Evolutionary conservation across 2,113 vertebrate species (phyloP).

Genomic region (Larimichthys polyactis): DNA sequence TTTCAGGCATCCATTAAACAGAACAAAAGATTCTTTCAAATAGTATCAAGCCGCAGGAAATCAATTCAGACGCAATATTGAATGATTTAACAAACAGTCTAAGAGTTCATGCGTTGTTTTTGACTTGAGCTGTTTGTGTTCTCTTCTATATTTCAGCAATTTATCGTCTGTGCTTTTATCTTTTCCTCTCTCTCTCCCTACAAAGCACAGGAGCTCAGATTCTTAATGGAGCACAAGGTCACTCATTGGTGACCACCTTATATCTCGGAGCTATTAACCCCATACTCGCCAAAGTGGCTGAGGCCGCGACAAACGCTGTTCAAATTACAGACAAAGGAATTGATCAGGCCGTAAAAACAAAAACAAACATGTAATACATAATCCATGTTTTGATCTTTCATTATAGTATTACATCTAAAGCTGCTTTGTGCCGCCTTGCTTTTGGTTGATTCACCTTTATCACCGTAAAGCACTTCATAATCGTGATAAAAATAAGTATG

Average conservation of each 20-base stretch:
- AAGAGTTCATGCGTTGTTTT: not conserved
- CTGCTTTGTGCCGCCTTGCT: not conserved
- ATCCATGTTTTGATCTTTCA: not conserved
- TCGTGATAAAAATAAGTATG: conserved; percentile 4
- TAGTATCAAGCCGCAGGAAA: conserved; percentile 9
- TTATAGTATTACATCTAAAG: not conserved
- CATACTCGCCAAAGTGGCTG: not conserved
- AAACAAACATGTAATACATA: not conserved
- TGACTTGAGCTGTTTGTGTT: not conserved
- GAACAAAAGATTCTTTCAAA: conserved; percentile 39
- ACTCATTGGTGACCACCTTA: not conserved
- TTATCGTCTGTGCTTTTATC: conserved; percentile 7
- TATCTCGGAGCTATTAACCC: conserved; percentile 14
- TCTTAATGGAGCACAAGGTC: conserved; percentile 25
- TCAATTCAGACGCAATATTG: not conserved
- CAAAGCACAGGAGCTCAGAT: not conserved
- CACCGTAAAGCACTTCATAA: not conserved
- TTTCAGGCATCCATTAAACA: conserved; percentile 30
- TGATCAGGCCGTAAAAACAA: not conserved
- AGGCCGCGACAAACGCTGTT: not conserved
- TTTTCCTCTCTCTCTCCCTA: not conserved
- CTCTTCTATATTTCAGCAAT: not conserved
- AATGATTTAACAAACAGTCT: conserved; percentile 41
- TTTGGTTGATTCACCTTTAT: conserved; percentile 2
- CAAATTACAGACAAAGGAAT: not conserved